These are phyloP conservation scores for Tenebrio molitor DNA, from an alignment of 1,140 invertebrate genomes.

Conservation along the genomic window DNA sequence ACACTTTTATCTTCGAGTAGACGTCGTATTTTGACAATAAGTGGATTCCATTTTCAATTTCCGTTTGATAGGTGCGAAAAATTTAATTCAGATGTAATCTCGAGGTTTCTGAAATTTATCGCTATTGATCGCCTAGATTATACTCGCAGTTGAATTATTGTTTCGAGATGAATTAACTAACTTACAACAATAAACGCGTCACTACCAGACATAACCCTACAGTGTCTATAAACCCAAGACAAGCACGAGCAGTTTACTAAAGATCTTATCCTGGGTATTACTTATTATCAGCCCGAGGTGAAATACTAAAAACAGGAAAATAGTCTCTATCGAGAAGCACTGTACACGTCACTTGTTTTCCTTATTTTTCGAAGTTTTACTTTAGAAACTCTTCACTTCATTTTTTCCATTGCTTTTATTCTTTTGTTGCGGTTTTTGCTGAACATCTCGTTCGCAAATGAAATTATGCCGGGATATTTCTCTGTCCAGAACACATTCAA, in stretches of 20 bases:
- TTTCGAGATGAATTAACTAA: conserved; percentile 15
- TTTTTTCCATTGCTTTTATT: not conserved
- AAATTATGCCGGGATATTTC: too few relatives aligned
- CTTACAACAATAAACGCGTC: conserved; percentile 35
- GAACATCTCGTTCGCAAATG: too few relatives aligned
- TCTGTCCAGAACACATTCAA: too few relatives aligned
- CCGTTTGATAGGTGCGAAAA: conserved; percentile 20
- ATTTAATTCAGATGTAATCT: conserved; percentile 8
- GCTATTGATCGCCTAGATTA: conserved; percentile 3
- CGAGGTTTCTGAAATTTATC: conserved; percentile 6
- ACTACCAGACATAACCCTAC: conserved; percentile 10
- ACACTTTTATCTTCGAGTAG: conserved; percentile 13
- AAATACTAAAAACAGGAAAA: conserved; percentile 25
- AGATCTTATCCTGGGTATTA: conserved; percentile 26
- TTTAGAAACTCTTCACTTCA: not conserved
- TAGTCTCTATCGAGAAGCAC: conserved; percentile 10
- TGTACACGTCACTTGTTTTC: not conserved
- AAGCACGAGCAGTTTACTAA: conserved; percentile 15
- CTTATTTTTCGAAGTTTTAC: not conserved
- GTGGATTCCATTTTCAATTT: conserved; percentile 36
- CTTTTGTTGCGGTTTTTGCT: not conserved
- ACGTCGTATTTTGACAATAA: conserved; percentile 12
- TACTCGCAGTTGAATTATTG: not conserved
- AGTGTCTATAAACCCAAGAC: conserved; percentile 29
- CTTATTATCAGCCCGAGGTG: conserved; percentile 29